These are phyloP conservation scores for Andinoacara biseriatus DNA, from an alignment of 2,113 vertebrate genomes.

Conservation along the genomic window DNA sequence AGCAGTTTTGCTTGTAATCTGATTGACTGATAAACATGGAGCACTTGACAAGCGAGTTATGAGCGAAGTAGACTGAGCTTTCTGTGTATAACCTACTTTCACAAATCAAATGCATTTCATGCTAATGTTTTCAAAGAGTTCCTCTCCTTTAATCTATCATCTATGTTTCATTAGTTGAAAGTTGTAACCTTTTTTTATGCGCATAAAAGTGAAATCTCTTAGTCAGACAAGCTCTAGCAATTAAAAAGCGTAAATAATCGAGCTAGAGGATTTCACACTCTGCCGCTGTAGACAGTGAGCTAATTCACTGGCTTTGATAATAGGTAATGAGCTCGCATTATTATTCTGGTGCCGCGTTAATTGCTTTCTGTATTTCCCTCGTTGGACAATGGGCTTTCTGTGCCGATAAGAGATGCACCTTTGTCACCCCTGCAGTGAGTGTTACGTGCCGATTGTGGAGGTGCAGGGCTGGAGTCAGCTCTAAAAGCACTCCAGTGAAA, in stretches of 20 bases:
- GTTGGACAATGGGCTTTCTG: constrained; percentile 83
- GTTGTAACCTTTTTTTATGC: constrained; percentile 77
- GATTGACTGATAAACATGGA: constrained; percentile 77
- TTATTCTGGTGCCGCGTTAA: constrained; percentile 82
- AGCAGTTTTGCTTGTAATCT: constrained; percentile 73
- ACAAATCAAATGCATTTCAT: constrained; percentile 75
- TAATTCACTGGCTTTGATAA: constrained; percentile 84
- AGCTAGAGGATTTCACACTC: constrained; percentile 81
- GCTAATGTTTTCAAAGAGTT: constrained; percentile 76
- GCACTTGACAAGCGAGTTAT: constrained; percentile 70
- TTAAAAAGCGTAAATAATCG: constrained; percentile 83
- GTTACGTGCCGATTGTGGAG: constrained; percentile 78
- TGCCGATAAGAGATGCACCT: constrained; percentile 82
- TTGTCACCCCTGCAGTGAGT: constrained; percentile 80
- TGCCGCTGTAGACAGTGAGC: constrained; percentile 80
- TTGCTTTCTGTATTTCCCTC: constrained; percentile 84
- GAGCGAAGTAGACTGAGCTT: constrained; percentile 62
- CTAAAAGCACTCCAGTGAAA: constrained; percentile 83
- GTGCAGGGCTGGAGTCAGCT: constrained; percentile 70
- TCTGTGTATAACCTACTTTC: constrained; percentile 74
- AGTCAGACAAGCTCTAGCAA: constrained; percentile 79
- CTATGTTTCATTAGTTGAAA: constrained; percentile 78
- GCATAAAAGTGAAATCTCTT: constrained; percentile 80
- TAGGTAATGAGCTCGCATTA: constrained; percentile 84
- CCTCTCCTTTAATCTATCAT: constrained; percentile 77